Percentiles rank a stretch among this genome's conserved stretches.
Conservation (phyloP, 2,113 vertebrate species). For the Rhinolophus ferrumequinum region DNA sequence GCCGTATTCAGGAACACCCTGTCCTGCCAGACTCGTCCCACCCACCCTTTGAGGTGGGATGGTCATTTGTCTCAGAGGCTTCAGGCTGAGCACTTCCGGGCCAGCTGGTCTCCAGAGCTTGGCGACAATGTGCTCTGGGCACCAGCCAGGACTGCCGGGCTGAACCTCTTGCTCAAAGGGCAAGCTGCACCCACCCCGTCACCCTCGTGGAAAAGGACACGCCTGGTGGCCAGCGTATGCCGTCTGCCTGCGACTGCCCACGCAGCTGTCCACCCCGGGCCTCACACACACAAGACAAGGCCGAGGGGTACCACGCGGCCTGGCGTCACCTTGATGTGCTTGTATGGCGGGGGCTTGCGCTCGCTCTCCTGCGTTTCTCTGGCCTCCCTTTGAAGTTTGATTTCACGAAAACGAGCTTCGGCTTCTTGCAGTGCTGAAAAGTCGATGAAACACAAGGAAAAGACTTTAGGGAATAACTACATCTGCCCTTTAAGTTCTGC, state of each 20-base stretch:
- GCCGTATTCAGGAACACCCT: background rate
- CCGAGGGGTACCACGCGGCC: too few species aligned
- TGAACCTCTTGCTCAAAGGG: too few species aligned
- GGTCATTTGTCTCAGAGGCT: background rate
- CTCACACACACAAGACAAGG: too few species aligned
- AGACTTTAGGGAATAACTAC: fast-evolving
- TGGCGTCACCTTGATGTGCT: constrained; percentile 94
- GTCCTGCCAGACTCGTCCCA: background rate
- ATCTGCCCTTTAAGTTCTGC: background rate
- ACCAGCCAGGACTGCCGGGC: too few species aligned
- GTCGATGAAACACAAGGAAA: background rate
- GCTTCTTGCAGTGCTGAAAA: constrained; percentile 94
- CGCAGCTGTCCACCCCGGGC: too few species aligned
- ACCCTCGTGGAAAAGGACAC: too few species aligned
- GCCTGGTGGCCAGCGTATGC: too few species aligned
- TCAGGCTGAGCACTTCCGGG: fast-evolving
- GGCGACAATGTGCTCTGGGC: background rate
- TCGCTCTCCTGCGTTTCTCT: constrained; percentile 96
- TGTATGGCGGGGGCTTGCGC: constrained; percentile 96
- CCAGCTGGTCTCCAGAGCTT: background rate
- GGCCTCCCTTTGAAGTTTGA: constrained; percentile 94
- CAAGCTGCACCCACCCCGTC: too few species aligned
- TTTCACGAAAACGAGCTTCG: constrained; percentile 93
- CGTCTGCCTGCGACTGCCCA: too few species aligned
- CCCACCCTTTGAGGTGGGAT: background rate